Evolutionary conservation across 1,140 invertebrate species (phyloP), one percentile per base, ranked within the genome.

Genomic region (Macrotrachela quadricornifera): DNA sequence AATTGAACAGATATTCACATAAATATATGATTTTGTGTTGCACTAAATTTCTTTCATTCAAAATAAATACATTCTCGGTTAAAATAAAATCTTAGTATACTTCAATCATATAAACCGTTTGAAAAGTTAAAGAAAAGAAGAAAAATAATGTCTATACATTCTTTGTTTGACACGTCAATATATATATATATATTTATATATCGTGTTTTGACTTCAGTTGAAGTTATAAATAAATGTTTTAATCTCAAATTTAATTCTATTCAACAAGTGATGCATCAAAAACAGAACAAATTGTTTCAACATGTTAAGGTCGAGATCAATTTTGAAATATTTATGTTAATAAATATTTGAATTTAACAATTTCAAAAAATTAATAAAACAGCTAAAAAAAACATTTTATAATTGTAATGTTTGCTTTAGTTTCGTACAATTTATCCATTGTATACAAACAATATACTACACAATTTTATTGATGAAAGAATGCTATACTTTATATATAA

Each of bases 281-380:
- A 73, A 75, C 73, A 51, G 86, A 92, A 66, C 71, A 83, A 57
- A 71, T 88, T 17, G 85, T 92, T 54, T 77, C 78, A 10, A 80
- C 82, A 0, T 75, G 78, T 41, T 85, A 91, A 68, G 76, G 75
- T 57, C 42, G 10, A 58, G n/a, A 62, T 39, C 63, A 73, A 57
- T 78, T 85, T 18, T 72, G 91, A 0, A 92, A 91, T 70, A 91
- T 91, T 69, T 92, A 85, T 69, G 83, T 85, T 1, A 92, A 92
- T 64, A 91, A 91, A 67, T 92, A 92, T 64, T 71, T 91, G 42
- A 86, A 86, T 54, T 71, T 88, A 58, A 79, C 84, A 83, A 81
- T 81, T 69, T 67, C 78, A 80, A 13, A 78, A 80, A 64, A 78
- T 90, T 4, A 75, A 88, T 13, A 69, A 77, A 60, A 81, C 82